A percentile compares a stretch with the other conserved stretches of the same genome.
Conservation (phyloP, 92 coral and sea anemone species). For the Montipora capitata region DNA sequence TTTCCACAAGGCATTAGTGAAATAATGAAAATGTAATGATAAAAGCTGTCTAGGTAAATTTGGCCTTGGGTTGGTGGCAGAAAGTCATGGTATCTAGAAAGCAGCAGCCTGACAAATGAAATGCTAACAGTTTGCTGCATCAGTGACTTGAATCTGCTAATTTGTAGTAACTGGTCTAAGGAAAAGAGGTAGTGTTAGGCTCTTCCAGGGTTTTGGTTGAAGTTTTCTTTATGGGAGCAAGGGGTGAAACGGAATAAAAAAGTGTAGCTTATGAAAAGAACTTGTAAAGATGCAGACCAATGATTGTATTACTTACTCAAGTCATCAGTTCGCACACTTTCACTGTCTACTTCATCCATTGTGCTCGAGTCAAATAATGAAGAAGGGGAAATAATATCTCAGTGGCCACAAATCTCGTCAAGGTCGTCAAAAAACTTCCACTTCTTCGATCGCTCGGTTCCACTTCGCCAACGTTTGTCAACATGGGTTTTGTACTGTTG, state of each 20-base stretch:
- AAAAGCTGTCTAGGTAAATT: no score
- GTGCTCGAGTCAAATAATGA: not conserved
- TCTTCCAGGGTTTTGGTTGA: not conserved
- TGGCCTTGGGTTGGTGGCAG: no score
- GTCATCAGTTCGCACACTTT: not conserved
- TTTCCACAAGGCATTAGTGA: no score
- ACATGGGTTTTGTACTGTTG: not conserved
- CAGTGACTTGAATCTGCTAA: no score
- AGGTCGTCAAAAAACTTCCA: not conserved
- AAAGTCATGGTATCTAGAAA: no score
- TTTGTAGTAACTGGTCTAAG: no score
- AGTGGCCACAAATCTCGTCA: not conserved
- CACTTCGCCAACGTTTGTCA: not conserved
- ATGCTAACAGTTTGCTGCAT: no score
- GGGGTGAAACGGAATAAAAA: not conserved
- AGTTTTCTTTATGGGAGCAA: not conserved
- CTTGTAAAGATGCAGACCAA: not conserved
- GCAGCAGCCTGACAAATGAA: no score
- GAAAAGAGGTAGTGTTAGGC: not conserved
- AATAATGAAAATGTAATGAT: no score
- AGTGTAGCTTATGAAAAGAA: not conserved
- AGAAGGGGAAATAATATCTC: not conserved
- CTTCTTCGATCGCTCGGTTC: no score
- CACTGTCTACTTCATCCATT: not conserved
- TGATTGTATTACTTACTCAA: not conserved